Percentiles rank a stretch among this genome's conserved stretches.
These are phyloP conservation scores for Thamnophis sirtalis DNA, from an alignment of 2,113 vertebrate genomes.

Conservation along the genomic window DNA sequence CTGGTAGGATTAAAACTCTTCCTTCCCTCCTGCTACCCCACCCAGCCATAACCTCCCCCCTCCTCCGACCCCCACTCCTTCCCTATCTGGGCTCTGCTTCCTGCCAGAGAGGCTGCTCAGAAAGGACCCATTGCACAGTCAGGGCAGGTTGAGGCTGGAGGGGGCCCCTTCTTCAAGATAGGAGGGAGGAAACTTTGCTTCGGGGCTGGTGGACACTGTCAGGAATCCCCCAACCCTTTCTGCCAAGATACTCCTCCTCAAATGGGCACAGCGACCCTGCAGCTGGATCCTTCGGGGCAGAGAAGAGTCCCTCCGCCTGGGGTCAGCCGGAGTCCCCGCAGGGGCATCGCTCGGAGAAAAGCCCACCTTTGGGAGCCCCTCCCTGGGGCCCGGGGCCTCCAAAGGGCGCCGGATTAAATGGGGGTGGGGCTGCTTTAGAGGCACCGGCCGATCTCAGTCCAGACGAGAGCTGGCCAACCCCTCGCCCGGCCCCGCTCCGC, in stretches of 20 bases:
- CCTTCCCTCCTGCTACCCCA: constrained; percentile 3
- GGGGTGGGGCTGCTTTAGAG: not conserved
- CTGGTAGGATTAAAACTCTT: constrained; percentile 63
- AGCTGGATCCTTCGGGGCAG: not conserved
- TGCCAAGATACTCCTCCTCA: not conserved
- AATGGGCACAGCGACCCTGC: not conserved
- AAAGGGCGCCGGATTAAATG: not conserved
- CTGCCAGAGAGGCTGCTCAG: constrained; percentile 9
- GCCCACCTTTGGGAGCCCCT: not conserved
- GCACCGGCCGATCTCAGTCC: not conserved
- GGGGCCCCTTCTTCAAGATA: not conserved
- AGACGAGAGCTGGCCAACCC: not conserved
- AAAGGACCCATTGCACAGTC: not conserved
- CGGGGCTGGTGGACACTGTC: not conserved
- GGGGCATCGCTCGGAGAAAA: not conserved
- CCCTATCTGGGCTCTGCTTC: constrained; percentile 53
- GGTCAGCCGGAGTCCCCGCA: not conserved
- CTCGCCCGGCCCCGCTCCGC: not conserved
- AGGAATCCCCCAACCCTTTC: not conserved
- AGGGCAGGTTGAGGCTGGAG: not conserved
- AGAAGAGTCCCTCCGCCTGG: not conserved
- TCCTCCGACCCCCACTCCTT: constrained; percentile 42
- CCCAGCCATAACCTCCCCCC: not conserved
- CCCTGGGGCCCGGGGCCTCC: not conserved
- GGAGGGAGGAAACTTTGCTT: not conserved